Evolutionary conservation across 2,888 invertebrate species (phyloP), one percentile per base, ranked within the genome.

Genomic region (Trichogramma dendrolimi): DNA sequence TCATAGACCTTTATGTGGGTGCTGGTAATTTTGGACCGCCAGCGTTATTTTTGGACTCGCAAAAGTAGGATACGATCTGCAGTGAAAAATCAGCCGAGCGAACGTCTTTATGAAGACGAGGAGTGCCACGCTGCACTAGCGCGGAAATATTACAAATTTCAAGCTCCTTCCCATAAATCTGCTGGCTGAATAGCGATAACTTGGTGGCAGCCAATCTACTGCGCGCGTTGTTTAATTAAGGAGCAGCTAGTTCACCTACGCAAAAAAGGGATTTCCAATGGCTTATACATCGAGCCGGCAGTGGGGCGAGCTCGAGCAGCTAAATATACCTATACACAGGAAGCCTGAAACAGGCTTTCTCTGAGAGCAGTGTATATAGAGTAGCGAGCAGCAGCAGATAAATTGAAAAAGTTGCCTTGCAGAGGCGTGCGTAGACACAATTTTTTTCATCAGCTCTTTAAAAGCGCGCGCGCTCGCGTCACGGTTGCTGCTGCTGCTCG

Each of bases 321-420:
- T 53, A 43, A 40, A n/a, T 44, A 53, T 49, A 53, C 50, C 11
- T 55, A 6, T 14, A 55, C 10, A 14, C 49, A n/a, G 10, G 38
- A 8, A 27, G 44, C 5, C 42, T 43, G 56, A 53, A 63, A 60
- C 57, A 60, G 47, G 60, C 27, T 27, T 27, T 27, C 27, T 27
- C 27, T 27, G 27, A 27, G 27, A 27, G 27, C 27, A 27, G 27
- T 27, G 27, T 27, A 27, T 27, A 27, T 27, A 27, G 27, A 27
- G 27, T 27, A 27, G 27, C 27, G 27, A 27, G 27, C 27, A 27
- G 44, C 59, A 59, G 46, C 58, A 44, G 60, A 63, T 61, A 61
- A 63, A 63, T 61, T 63, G 63, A 63, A 63, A 63, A 63, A 63
- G 58, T 63, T 63, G 11, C 52, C 42, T 42, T 58, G 55, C 38